A percentile compares a stretch with the other conserved stretches of the same genome.
These are phyloP conservation scores for Sander vitreus DNA, from an alignment of 2,113 vertebrate species.

Conservation along the genomic window DNA sequence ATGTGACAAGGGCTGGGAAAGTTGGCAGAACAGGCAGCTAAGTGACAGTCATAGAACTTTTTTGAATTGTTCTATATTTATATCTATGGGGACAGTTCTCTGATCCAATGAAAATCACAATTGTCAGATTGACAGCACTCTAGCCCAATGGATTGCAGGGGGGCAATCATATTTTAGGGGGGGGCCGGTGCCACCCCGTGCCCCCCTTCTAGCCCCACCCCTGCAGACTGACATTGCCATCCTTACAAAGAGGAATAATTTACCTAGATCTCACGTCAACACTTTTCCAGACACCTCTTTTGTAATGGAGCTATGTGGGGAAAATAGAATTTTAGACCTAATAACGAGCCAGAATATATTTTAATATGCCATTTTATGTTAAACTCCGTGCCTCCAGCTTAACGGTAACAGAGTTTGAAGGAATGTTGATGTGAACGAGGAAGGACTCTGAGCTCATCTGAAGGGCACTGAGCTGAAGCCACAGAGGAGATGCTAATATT, in stretches of 20 bases:
- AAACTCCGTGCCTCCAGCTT: neutral
- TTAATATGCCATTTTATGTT: neutral
- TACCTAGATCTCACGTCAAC: neutral
- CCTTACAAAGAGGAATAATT: neutral
- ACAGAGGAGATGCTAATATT: constrained; percentile 49
- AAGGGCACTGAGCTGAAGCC: constrained; percentile 38
- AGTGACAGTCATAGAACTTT: too few relatives aligned
- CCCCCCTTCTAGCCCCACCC: too few relatives aligned
- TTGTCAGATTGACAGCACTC: too few relatives aligned
- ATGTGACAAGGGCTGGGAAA: too few relatives aligned
- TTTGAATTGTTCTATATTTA: too few relatives aligned
- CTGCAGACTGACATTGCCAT: neutral
- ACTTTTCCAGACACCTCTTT: neutral
- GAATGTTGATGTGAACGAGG: neutral
- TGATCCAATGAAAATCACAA: too few relatives aligned
- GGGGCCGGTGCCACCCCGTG: too few relatives aligned
- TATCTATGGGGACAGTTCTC: too few relatives aligned
- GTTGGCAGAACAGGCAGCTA: too few relatives aligned
- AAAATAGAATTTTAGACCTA: neutral
- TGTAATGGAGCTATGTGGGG: neutral
- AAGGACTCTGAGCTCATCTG: constrained; percentile 1
- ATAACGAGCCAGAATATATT: neutral
- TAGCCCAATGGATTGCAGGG: too few relatives aligned
- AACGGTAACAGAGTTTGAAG: neutral
- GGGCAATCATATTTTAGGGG: too few relatives aligned